A percentile compares a stretch with the other conserved stretches of the same genome.
Conservation (phyloP, 2,797 vertebrate species). For the Sebastes nivosus region DNA sequence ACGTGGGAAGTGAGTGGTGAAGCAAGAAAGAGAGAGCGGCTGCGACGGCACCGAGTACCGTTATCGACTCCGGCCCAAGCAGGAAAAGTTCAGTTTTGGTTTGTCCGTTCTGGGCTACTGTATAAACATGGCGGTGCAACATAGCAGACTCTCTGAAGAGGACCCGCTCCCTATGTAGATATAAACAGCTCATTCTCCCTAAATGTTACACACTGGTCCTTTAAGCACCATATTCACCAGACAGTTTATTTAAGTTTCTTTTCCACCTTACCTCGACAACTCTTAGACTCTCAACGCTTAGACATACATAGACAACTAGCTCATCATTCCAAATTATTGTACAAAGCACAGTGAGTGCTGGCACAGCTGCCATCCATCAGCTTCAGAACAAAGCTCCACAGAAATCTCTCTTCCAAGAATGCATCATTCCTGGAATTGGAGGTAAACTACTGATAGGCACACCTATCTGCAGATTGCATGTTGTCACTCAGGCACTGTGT, state of each 20-base stretch:
- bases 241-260: not conserved
- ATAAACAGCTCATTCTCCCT: no score
- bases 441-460: slow-evolving; percentile 26
- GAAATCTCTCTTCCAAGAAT: slow-evolving; percentile 10
- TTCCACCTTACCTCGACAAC: not conserved
- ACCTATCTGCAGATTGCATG: slow-evolving; percentile 36
- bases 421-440: slow-evolving; percentile 23
- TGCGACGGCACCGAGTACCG: no score
- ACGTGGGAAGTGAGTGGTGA: no score
- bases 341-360: not conserved
- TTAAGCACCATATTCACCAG: not conserved
- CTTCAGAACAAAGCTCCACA: slow-evolving; percentile 7
- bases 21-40: no score
- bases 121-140: no score
- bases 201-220: no score
- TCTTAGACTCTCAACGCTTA: not conserved
- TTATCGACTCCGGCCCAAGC: no score
- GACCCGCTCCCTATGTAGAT: no score
- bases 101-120: no score
- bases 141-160: no score
- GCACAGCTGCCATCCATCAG: not conserved
- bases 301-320: not conserved
- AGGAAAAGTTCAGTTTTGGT: no score
- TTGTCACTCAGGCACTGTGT: slow-evolving; percentile 35
- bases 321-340: not conserved